These are phyloP conservation scores for Lydus trimaculatus DNA, from an alignment of 2,888 invertebrate genomes.

Conservation along the genomic window DNA sequence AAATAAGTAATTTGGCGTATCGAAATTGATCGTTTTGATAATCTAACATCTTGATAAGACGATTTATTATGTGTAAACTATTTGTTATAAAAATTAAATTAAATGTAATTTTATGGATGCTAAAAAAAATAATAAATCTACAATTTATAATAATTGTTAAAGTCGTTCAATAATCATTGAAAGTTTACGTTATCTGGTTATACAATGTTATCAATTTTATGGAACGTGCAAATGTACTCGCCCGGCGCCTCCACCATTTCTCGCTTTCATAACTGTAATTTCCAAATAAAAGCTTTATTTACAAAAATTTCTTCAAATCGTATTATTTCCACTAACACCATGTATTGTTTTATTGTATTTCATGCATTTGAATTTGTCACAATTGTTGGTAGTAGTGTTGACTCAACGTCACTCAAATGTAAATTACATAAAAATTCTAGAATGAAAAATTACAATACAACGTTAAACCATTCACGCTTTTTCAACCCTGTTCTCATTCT, in stretches of 20 bases:
- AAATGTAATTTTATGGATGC: not conserved
- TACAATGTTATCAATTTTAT: not conserved
- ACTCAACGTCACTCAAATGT: constrained; percentile 24
- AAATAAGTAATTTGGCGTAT: not conserved
- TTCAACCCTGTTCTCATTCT: constrained; percentile 9
- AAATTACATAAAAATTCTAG: constrained; percentile 25
- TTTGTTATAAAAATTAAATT: too few species aligned
- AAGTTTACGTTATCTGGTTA: not conserved
- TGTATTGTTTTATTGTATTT: not conserved
- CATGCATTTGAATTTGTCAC: not conserved
- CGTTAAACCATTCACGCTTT: constrained; percentile 29
- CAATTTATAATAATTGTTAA: not conserved
- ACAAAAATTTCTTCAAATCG: not conserved
- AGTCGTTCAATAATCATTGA: not conserved
- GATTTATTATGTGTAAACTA: not conserved
- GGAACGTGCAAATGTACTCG: not conserved
- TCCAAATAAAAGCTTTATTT: not conserved
- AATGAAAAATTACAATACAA: constrained; percentile 32
- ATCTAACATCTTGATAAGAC: not conserved
- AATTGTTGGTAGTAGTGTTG: not conserved
- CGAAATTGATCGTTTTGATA: not conserved
- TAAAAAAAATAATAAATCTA: not conserved
- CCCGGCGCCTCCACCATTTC: constrained; percentile 2
- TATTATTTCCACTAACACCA: not conserved
- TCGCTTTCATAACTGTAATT: not conserved